These are phyloP conservation scores for Apotomis capreana DNA, from an alignment of 2,888 invertebrate species.

Conservation along the genomic window DNA sequence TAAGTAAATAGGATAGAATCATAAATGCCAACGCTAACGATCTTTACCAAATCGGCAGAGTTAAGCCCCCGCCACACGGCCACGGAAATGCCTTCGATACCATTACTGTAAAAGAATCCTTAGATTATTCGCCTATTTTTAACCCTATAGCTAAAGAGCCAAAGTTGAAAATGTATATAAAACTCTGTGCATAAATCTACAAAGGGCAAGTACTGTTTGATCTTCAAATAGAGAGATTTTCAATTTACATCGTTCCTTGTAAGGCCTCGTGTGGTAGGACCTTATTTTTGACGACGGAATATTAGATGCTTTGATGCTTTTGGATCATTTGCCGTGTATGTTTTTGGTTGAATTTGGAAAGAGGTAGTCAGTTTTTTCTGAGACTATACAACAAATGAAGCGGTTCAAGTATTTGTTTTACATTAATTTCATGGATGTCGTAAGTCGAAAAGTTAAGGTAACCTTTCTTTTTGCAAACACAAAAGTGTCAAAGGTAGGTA, in stretches of 20 bases:
- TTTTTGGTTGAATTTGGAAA: not conserved
- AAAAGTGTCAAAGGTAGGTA: too few relatives aligned
- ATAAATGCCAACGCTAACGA: slow-evolving; percentile 35
- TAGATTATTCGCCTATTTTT: not conserved
- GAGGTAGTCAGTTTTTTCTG: not conserved
- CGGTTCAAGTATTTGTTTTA: too few relatives aligned
- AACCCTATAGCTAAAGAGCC: not conserved
- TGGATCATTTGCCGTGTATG: slow-evolving; percentile 20
- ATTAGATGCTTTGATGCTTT: slow-evolving; percentile 30
- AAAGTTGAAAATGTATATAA: slow-evolving; percentile 3
- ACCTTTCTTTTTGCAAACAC: too few relatives aligned
- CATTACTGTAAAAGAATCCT: slow-evolving; percentile 18
- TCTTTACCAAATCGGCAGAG: slow-evolving; percentile 30
- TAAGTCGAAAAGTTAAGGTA: too few relatives aligned
- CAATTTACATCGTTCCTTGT: slow-evolving; percentile 69
- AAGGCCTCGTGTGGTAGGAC: slow-evolving; percentile 29
- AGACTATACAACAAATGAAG: too few relatives aligned
- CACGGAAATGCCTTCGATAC: slow-evolving; percentile 27
- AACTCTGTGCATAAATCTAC: slow-evolving; percentile 53
- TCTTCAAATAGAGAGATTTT: slow-evolving; percentile 75
- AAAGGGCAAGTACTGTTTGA: slow-evolving; percentile 71
- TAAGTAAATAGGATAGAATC: slow-evolving; percentile 36
- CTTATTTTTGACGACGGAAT: slow-evolving; percentile 35
- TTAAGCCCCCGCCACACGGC: slow-evolving; percentile 27
- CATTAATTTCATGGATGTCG: too few relatives aligned